These are phyloP conservation scores for Lanius collurio DNA, from an alignment of 2,113 vertebrate genomes.

Conservation along the genomic window DNA sequence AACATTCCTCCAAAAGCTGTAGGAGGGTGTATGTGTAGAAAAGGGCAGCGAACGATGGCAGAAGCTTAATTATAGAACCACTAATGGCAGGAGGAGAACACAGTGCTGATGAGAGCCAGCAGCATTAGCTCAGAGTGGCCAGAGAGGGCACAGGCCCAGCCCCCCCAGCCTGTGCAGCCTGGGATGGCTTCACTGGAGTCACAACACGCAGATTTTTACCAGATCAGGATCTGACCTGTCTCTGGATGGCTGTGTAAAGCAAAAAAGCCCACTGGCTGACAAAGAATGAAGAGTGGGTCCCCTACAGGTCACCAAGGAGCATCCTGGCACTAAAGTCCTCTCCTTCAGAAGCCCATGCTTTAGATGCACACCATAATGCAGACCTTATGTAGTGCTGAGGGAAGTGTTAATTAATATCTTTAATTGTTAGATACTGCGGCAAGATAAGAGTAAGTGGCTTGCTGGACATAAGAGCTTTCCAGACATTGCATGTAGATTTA, in stretches of 20 bases:
- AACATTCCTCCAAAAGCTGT: slow-evolving; percentile 54
- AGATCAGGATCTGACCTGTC: neutral
- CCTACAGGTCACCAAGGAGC: neutral
- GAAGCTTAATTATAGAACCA: slow-evolving; percentile 43
- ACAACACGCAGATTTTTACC: neutral
- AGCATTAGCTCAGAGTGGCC: neutral
- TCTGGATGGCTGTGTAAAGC: neutral
- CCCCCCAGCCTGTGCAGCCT: neutral
- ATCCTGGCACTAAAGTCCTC: neutral
- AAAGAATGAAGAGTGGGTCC: neutral
- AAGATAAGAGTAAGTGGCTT: neutral
- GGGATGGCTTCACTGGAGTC: neutral
- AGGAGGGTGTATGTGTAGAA: slow-evolving; percentile 45
- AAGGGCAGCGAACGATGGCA: slow-evolving; percentile 46
- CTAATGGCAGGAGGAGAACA: slow-evolving; percentile 31
- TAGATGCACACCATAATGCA: neutral
- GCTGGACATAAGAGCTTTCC: neutral
- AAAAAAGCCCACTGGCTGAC: neutral
- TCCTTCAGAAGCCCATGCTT: neutral
- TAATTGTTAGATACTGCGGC: neutral
- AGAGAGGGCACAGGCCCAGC: neutral
- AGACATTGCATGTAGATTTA: neutral
- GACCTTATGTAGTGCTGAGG: neutral
- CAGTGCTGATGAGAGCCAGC: neutral
- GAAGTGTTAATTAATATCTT: slow-evolving; percentile 18